Base-by-base conservation (phyloP, 2,797 vertebrate species). In the Periparus ater region DNA sequence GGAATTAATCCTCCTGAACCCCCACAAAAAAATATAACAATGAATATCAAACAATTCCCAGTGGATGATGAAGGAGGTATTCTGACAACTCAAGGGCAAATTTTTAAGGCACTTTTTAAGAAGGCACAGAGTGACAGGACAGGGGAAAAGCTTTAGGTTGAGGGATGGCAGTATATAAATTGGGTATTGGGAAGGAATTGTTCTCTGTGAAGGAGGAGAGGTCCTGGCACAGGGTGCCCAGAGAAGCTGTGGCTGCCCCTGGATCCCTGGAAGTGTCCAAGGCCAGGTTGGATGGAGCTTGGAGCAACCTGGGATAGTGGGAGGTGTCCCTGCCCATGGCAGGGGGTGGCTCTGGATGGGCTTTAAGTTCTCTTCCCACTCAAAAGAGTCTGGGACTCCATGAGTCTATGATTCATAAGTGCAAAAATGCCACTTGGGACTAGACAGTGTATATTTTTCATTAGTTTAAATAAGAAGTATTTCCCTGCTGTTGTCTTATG, bases 221-320 rank as follows among this genome's bases (percentile, higher is more conserved):
- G 21, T 47, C 55, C 78, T 61, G 55, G 55, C 38, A 61, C 66
- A 71, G 66, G 54, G 45, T 61, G 38, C 54, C 47, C 55, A 81
- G 78, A 53, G 78, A 3, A 61, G 55, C 47, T 70, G 80, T 55
- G 68, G 68, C 60, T 73, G 80, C 16, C 50, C 44, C 81, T 25
- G 60, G 23, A 74, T 57, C 60, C 60, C 53, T 66, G 81, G 21
- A 0, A 58, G 6, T 44, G 61, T 1, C 45, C 71, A 22, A 22
- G 45, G 27, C 32, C 36, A 51, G 38, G 26, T 0, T 71, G 73
- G 63, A 70, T 0, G 0, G 36, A 14, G 32, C 45, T 79, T 34
- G 68, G 68, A 54, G 54, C 14, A 47, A 0, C 5, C 23, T 66
- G n/a, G 40, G 11, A 0, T 0, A 1, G 13, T 30, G n/a, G 20